These are phyloP conservation scores for Brevipalpus yothersi DNA, from an alignment of 1,140 invertebrate species.

Conservation along the genomic window DNA sequence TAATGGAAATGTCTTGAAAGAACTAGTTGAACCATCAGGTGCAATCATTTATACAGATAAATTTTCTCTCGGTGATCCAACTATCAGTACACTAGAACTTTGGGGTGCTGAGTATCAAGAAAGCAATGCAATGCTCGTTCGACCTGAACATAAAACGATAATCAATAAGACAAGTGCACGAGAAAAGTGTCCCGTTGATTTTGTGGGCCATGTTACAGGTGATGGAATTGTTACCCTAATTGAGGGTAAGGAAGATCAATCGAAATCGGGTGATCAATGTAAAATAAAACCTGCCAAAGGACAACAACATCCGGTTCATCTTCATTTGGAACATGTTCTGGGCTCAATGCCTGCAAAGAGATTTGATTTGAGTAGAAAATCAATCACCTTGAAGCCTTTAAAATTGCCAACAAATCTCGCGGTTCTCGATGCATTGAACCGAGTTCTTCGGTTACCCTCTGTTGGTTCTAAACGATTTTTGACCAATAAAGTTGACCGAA, in stretches of 20 bases:
- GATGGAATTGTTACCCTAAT: constrained; percentile 38
- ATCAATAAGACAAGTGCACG: constrained; percentile 47
- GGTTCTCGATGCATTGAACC: constrained; percentile 25
- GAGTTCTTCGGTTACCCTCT: constrained; percentile 60
- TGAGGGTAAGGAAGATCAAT: constrained; percentile 11
- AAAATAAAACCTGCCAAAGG: too few relatives aligned
- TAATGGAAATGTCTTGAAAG: constrained; percentile 93
- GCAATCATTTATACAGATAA: constrained; percentile 64
- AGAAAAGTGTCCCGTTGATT: constrained; percentile 73
- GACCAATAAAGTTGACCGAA: constrained; percentile 81
- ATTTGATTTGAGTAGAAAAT: constrained; percentile 11
- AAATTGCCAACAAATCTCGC: background rate
- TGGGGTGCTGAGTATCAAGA: constrained; percentile 99
- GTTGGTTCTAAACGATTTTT: constrained; percentile 86
- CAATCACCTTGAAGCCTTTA: constrained; percentile 3
- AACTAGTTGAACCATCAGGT: constrained; percentile 75
- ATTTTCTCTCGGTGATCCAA: constrained; percentile 80
- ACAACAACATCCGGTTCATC: constrained; percentile 40
- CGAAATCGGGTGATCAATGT: constrained; percentile 10
- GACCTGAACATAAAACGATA: constrained; percentile 30
- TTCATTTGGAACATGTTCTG: constrained; percentile 66
- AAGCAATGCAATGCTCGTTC: constrained; percentile 64
- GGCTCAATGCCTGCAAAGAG: constrained; percentile 61
- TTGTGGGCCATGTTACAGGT: constrained; percentile 74
- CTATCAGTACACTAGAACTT: constrained; percentile 67